phyloP scores from a whole-genome alignment of 2,797 vertebrate species.

The Nyctibius grandis region DNA sequence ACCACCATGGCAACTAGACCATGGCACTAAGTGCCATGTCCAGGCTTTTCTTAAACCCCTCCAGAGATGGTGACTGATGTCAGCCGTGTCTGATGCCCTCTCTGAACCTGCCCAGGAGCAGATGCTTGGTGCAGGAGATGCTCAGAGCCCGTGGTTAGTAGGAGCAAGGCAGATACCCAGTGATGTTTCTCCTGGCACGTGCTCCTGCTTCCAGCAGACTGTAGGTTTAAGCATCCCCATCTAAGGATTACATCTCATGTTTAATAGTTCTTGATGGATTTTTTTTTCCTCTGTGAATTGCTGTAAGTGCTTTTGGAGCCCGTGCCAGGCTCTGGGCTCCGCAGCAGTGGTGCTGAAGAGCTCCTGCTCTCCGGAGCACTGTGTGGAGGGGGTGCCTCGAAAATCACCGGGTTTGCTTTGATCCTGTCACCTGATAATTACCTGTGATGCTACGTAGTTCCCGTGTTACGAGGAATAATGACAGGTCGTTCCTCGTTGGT shows the following conservation, averaged over 20 bases:
- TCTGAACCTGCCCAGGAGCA: background rate
- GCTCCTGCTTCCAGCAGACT: background rate
- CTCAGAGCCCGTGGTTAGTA: background rate
- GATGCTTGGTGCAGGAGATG: background rate
- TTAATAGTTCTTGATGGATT: background rate
- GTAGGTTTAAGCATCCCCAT: background rate
- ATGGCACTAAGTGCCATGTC: too few relatives aligned
- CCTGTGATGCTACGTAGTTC: background rate
- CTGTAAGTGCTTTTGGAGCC: background rate
- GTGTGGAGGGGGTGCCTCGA: background rate
- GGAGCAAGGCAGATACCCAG: background rate
- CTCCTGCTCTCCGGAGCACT: background rate
- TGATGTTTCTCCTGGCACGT: background rate
- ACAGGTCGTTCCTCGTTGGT: fast-evolving
- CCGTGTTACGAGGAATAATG: fast-evolving
- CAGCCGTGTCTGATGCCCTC: fast-evolving
- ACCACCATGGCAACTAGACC: too few relatives aligned
- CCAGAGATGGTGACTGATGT: too few relatives aligned
- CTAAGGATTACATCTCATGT: background rate
- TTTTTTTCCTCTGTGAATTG: background rate
- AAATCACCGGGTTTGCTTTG: background rate
- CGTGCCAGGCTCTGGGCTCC: background rate
- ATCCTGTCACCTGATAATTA: background rate
- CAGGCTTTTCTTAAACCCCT: too few relatives aligned
- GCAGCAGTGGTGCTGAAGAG: background rate